Evolutionary conservation across 2,888 invertebrate species (phyloP), one percentile per base, ranked within the genome.

Genomic region (Clunio marinus): DNA sequence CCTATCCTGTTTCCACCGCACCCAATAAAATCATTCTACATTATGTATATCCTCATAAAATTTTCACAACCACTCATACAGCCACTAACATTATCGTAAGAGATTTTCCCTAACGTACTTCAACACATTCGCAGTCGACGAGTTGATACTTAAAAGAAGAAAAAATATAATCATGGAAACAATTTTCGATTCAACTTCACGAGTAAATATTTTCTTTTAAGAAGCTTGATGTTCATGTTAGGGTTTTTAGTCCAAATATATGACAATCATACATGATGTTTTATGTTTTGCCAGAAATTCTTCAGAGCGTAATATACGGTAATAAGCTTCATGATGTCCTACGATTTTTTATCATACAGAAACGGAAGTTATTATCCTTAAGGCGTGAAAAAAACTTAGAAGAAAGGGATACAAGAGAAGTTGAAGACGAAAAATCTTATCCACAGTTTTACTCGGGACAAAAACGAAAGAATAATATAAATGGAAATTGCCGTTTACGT

Each of bases 11-110:
- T 60, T 65, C 41, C 41, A 65, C 63, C 63, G 63, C 63, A 65
- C 63, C 63, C 63, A 65, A 65, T 65, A 65, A 65, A 65, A 65
- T 46, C 63, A 46, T 46, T 65, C 46, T 65, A 65, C 46, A 22
- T 65, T 41, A 65, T 65, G 27, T 65, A 65, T 32, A 59, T 32
- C 32, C 32, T 32, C 10, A 32, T 32, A 3, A 41, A n/a, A 8
- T 7, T 4, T n/a, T 4, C 20, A 51, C 51, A 17, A 51, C 2
- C 51, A 51, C 51, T n/a, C n/a, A 51, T 17, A 22, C 51, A 51
- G 20, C 51, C 22, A 22, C 20, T 22, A 20, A 51, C 45, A 45
- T 45, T 45, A 15, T 4, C 17, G 45, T 17, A 4, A 51, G 41
- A 41, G 41, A 41, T 41, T 41, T 13, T 4, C 41, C 41, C 4